Evolutionary conservation across 2,888 invertebrate genomes (phyloP).

Genomic region (Nephrotoma appendiculata): DNA sequence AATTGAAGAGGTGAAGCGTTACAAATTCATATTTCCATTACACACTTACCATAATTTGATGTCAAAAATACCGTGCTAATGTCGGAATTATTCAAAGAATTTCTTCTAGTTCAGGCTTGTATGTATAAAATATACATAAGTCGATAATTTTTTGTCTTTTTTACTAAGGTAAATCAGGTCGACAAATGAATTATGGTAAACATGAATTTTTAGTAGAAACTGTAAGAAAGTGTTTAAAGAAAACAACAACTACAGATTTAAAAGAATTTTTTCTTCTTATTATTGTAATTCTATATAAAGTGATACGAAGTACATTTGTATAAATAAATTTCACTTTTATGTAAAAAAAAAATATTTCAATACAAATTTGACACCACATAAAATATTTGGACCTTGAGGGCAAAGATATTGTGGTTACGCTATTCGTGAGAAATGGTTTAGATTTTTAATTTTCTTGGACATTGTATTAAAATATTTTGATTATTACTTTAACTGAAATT

Average conservation of each 20-base stretch:
- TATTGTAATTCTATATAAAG: background rate
- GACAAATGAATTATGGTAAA: background rate
- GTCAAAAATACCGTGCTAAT: background rate
- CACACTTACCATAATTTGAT: background rate
- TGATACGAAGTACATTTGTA: background rate
- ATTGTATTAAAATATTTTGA: background rate
- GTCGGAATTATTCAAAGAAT: background rate
- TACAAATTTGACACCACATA: background rate
- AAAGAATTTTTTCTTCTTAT: background rate
- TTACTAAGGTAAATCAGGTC: background rate
- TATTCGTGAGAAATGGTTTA: background rate
- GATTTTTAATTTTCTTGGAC: background rate
- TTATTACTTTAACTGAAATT: background rate
- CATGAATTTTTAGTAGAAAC: background rate
- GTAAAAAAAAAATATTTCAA: background rate
- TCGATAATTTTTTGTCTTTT: background rate
- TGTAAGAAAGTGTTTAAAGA: background rate
- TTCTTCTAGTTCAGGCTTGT: background rate
- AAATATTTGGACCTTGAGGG: background rate
- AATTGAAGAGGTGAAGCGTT: background rate
- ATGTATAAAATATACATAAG: background rate
- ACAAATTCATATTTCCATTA: background rate
- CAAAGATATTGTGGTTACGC: background rate
- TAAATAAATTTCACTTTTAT: background rate
- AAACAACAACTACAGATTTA: background rate